These are phyloP conservation scores for Rhabdophis nuchalis DNA, from an alignment of 2,797 vertebrate species.

Conservation along the genomic window DNA sequence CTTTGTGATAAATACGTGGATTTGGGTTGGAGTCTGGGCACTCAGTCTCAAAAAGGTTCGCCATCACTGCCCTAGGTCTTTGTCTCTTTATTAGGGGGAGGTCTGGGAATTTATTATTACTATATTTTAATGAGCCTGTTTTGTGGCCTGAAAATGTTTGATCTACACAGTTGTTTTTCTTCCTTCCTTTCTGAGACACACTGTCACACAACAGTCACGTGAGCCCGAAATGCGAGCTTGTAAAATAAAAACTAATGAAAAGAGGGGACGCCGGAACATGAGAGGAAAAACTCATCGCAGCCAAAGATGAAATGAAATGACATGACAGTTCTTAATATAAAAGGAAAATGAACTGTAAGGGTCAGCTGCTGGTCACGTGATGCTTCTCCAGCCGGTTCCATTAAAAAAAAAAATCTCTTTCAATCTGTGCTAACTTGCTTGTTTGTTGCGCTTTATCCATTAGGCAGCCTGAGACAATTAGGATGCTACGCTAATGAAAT, in stretches of 20 bases:
- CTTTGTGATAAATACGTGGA: too few species aligned
- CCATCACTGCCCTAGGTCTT: too few species aligned
- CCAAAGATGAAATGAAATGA: not conserved
- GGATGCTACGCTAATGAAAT: not conserved
- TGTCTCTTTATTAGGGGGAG: not conserved
- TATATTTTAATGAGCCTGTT: not conserved
- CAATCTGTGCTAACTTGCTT: not conserved
- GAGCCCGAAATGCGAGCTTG: not conserved
- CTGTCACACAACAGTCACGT: not conserved
- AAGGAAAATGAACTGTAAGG: not conserved
- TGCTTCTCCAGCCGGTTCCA: not conserved
- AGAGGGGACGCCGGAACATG: not conserved
- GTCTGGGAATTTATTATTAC: not conserved
- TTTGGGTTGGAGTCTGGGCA: too few species aligned
- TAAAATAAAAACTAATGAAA: not conserved
- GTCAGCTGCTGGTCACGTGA: not conserved
- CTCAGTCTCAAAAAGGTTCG: too few species aligned
- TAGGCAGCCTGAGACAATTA: not conserved
- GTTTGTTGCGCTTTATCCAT: not conserved
- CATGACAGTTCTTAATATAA: not conserved
- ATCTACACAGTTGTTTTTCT: not conserved
- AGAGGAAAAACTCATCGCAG: not conserved
- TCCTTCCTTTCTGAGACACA: not conserved
- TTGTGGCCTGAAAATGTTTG: not conserved
- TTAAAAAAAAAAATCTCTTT: not conserved